Percentiles rank a stretch among this genome's conserved stretches.
Conservation (phyloP, 2,888 invertebrate genomes). For the Branchipolynoe longqiensis region DNA sequence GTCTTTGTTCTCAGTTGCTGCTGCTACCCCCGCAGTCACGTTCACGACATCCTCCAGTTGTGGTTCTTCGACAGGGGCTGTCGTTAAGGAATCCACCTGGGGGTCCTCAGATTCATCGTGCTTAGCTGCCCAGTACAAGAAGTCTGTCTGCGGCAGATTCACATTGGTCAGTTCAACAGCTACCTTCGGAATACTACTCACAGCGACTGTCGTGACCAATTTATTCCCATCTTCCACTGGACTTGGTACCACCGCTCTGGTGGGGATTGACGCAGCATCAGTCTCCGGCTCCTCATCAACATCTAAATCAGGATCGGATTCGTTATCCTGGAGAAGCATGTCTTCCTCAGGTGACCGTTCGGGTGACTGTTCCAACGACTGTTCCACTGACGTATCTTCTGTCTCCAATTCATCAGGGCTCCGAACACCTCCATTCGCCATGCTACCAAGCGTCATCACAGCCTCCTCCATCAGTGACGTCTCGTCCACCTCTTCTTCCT, state of each 20-base stretch:
- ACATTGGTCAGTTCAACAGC: constrained; percentile 37
- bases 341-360: not conserved
- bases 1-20: not conserved
- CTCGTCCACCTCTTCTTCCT: not conserved
- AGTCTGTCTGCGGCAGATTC: constrained; percentile 43
- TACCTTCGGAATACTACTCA: not conserved
- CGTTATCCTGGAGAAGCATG: not conserved
- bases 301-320: not conserved
- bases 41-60: not conserved
- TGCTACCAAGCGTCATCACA: not conserved
- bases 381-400: not conserved
- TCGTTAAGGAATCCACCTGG: not conserved
- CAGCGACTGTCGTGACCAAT: not conserved
- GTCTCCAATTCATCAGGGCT: not conserved
- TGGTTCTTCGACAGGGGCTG: not conserved
- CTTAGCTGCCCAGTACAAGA: constrained; percentile 45
- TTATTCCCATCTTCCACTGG: not conserved
- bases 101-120: constrained; percentile 13
- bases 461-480: not conserved
- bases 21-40: not conserved
- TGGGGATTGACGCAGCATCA: not conserved
- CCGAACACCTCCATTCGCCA: not conserved
- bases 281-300: not conserved
- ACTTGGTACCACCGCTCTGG: not conserved
- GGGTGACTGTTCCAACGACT: not conserved